Conservation (phyloP, 1,140 invertebrate genomes). For the Atta colombica region DNA sequence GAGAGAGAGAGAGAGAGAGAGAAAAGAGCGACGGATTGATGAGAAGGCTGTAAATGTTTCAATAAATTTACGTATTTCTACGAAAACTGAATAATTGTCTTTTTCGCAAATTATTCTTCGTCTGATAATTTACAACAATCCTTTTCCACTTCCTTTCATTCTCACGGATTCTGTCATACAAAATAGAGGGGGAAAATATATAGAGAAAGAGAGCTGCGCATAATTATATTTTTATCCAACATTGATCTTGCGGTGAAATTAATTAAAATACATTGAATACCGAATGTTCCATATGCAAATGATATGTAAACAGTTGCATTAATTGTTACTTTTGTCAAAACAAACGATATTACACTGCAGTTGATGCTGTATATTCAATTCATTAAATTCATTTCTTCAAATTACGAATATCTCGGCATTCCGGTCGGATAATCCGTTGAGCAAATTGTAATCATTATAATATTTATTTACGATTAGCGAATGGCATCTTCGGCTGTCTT, state of each 20-base stretch:
- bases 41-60: constrained; percentile 84
- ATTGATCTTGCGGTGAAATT: constrained; percentile 56
- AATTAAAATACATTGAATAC: constrained; percentile 54
- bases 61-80: constrained; percentile 86
- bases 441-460: constrained; percentile 50
- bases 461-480: constrained; percentile 51
- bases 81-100: constrained; percentile 72
- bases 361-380: constrained; percentile 23
- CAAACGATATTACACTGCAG: constrained; percentile 44
- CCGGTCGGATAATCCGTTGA: constrained; percentile 31
- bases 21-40: constrained; percentile 39
- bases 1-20: not conserved
- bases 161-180: not conserved
- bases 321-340: constrained; percentile 59
- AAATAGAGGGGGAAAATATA: not conserved
- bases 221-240: constrained; percentile 48
- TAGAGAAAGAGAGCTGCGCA: not conserved
- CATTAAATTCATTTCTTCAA: constrained; percentile 53
- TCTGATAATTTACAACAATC: constrained; percentile 12
- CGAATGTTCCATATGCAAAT: constrained; percentile 49
- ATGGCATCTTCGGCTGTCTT: constrained; percentile 37
- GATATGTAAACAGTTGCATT: constrained; percentile 58
- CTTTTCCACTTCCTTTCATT: constrained; percentile 17
- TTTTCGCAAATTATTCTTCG: constrained; percentile 1
- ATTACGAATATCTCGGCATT: constrained; percentile 51